Conservation (phyloP, 2,113 vertebrate species). For the Chamaea fasciata region DNA sequence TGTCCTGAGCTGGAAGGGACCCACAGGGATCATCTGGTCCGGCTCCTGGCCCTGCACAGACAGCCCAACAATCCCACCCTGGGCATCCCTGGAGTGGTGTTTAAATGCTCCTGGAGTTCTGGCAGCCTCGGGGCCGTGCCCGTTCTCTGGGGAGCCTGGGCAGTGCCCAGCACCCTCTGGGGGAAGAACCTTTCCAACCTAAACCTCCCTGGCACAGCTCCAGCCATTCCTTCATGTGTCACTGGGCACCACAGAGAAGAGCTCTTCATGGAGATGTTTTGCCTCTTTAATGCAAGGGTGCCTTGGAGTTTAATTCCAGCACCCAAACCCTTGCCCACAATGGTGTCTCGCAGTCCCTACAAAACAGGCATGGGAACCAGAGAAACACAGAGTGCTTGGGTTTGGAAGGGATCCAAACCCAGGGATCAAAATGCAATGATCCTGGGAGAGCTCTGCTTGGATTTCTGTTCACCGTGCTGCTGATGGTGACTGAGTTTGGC, state of each 20-base stretch:
- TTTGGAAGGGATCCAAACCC: too few relatives aligned
- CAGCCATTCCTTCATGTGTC: not conserved
- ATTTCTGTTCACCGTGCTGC: not conserved
- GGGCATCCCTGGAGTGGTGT: rapidly evolving
- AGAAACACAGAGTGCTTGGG: not conserved
- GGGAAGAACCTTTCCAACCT: not conserved
- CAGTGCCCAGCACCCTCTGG: not conserved
- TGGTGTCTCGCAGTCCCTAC: rapidly evolving
- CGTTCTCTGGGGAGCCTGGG: not conserved
- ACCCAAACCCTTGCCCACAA: rapidly evolving
- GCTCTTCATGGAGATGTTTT: not conserved
- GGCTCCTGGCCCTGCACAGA: rapidly evolving
- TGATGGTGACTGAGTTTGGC: not conserved
- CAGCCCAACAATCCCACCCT: not conserved
- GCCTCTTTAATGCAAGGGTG: not conserved
- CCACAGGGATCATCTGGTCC: rapidly evolving
- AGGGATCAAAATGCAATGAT: rapidly evolving
- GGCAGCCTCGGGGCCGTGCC: not conserved
- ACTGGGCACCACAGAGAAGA: not conserved
- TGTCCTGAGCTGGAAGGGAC: not conserved
- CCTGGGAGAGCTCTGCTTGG: not conserved
- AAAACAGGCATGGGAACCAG: not conserved
- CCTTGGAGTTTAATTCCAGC: not conserved
- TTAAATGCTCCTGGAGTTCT: not conserved
- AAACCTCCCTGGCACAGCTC: not conserved